These are phyloP conservation scores for Dipodomys merriami DNA, from an alignment of 2,113 vertebrate species.

Conservation along the genomic window DNA sequence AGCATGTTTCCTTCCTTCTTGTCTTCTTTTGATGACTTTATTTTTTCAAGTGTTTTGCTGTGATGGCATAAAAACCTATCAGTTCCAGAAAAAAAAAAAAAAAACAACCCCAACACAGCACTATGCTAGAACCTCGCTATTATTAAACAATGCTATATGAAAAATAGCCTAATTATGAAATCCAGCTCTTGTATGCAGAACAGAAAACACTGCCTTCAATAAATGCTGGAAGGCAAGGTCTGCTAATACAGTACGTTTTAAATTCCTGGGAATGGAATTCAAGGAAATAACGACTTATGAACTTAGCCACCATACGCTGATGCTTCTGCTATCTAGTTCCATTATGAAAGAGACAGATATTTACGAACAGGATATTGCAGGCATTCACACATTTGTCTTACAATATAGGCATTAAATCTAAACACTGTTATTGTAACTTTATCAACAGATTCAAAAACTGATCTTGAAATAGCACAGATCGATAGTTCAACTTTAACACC, in stretches of 20 bases:
- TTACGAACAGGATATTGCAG: not conserved
- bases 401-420: constrained; percentile 20
- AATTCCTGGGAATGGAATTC: not conserved
- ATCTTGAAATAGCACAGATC: constrained; percentile 40
- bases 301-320: not conserved
- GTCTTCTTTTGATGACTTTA: not conserved
- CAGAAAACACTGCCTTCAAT: not conserved
- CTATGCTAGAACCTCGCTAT: not conserved
- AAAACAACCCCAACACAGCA: too few relatives aligned
- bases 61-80: not conserved
- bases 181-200: not conserved
- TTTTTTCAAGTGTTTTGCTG: not conserved
- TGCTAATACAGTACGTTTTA: not conserved
- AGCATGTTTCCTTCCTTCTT: not conserved
- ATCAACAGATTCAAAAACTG: constrained; percentile 23
- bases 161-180: not conserved
- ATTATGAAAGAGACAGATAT: not conserved
- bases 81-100: not conserved
- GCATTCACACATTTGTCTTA: not conserved
- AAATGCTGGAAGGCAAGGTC: not conserved
- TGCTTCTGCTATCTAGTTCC: not conserved
- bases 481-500: constrained; percentile 37
- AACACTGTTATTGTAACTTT: constrained; percentile 28
- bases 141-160: not conserved
- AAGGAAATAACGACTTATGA: not conserved